Evolutionary conservation across 2,113 vertebrate genomes (phyloP), one percentile per base, ranked within the genome.

Genomic region (Rhynchomys soricoides): DNA sequence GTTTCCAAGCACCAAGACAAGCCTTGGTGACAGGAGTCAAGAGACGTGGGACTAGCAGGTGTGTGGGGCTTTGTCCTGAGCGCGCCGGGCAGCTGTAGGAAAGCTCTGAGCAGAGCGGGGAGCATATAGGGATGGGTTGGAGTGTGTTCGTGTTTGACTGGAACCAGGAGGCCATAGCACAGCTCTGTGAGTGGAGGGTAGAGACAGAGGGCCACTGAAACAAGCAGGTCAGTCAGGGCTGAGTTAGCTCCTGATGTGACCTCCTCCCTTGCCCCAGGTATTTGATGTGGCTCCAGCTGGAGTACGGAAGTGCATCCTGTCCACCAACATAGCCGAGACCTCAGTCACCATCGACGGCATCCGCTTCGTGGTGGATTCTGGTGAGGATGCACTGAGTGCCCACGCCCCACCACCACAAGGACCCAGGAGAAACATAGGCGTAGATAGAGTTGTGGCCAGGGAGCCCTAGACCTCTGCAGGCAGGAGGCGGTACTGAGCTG

Each of bases 291-390:
- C 99, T 0, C 99, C 99, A 10, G 97, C 99, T 0, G 99, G 99
- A 0, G 99, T 99, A 81, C 99, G 99, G 19, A 99, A 99, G 70
- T 99, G 99, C 98, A 99, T 99, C 94, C 99, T 99, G 75, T 98
- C 99, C 48, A 99, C 99, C 92, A 99, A 99, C 98, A 99, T 99
- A 1, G 99, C 99, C 0, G 99, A 99, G 97, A 99, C 99, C 0
- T 99, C 99, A 0, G 99, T 99, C 71, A 99, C 99, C 13, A 99
- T 99, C 3, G 99, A 99, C 3, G 99, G 99, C 0, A 99, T 99
- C 5, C 99, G 99, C 75, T 99, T 99, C 10, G 99, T 99, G 0
- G 98, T 99, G 0, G 99, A 99, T 93, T 99, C 99, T 0, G 99
- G 99, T 99, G 95, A 95, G 97, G 7, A 0, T 3, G 12, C 1